A percentile compares a stretch with the other conserved stretches of the same genome.
Conservation (phyloP, 2,113 vertebrate species). For the Chiloscyllium plagiosum region DNA sequence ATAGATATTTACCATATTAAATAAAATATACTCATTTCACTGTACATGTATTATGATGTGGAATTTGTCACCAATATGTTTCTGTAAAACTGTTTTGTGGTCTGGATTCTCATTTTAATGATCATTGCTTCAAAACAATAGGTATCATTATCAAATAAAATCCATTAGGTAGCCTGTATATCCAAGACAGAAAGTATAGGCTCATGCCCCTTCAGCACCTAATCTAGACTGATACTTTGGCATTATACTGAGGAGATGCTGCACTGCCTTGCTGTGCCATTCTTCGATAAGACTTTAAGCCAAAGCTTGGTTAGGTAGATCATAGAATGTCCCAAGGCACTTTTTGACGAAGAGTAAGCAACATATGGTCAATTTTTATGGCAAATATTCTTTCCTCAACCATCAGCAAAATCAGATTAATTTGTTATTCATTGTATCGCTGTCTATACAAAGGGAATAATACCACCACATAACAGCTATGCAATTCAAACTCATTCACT, state of each 20-base stretch:
- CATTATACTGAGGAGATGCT: background rate
- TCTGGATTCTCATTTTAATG: background rate
- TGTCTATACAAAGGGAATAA: background rate
- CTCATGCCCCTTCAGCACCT: background rate
- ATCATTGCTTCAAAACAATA: background rate
- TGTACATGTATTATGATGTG: background rate
- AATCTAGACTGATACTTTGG: background rate
- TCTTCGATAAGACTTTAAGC: background rate
- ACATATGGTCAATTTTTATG: background rate
- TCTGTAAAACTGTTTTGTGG: background rate
- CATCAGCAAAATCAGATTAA: background rate
- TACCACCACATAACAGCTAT: background rate
- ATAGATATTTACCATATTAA: background rate
- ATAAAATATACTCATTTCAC: background rate
- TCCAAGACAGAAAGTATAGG: background rate
- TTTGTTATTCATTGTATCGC: background rate
- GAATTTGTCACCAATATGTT: background rate
- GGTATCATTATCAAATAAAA: background rate
- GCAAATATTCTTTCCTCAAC: background rate
- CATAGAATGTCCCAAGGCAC: background rate
- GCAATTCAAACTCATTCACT: background rate
- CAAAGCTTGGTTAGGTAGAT: background rate
- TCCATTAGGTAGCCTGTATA: background rate
- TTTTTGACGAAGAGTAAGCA: background rate
- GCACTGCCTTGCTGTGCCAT: background rate